These are phyloP conservation scores for Meleagris gallopavo DNA, from an alignment of 2,113 vertebrate species.

Conservation along the genomic window DNA sequence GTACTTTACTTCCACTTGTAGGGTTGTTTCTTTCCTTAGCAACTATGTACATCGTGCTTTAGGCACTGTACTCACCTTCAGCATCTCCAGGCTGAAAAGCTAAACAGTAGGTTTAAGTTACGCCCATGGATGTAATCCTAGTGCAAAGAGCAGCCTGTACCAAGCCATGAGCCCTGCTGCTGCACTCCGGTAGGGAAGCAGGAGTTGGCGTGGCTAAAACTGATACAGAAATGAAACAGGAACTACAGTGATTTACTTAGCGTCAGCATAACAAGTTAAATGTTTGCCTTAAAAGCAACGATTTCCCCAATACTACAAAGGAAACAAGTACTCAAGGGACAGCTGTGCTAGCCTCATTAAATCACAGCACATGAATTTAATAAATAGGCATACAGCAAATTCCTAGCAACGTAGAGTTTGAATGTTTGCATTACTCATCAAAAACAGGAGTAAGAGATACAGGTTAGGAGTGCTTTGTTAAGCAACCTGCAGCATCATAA, in stretches of 20 bases:
- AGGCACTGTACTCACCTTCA: neutral
- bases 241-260: neutral
- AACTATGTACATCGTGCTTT: neutral
- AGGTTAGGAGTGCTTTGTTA: neutral
- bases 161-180: neutral
- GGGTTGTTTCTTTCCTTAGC: neutral
- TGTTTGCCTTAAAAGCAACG: neutral
- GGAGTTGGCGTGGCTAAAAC: neutral
- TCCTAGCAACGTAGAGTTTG: neutral
- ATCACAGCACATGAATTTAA: neutral
- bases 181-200: no score
- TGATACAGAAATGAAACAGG: neutral
- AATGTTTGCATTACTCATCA: neutral
- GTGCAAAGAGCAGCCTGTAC: neutral
- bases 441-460: neutral
- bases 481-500: neutral
- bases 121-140: neutral
- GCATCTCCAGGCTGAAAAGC: neutral
- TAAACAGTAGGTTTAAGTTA: no score
- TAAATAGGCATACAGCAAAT: neutral
- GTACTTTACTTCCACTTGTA: neutral
- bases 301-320: neutral
- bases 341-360: conserved; percentile 20
- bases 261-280: neutral
- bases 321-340: neutral